phyloP scores from a whole-genome alignment of 1,140 invertebrate species.

The Brachystomella parvula region DNA sequence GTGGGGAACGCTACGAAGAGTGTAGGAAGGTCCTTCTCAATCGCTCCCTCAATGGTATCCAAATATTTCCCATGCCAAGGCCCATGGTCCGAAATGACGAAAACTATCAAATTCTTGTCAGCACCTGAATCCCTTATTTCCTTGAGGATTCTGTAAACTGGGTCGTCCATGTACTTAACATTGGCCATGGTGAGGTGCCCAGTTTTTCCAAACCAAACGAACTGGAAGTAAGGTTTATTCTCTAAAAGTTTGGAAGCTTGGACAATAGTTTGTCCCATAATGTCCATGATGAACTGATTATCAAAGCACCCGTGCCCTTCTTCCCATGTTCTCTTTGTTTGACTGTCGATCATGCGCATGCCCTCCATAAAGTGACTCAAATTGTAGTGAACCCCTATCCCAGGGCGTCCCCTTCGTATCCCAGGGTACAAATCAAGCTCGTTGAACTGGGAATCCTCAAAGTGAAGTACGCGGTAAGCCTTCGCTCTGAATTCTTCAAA shows the following conservation, averaged over 20 bases:
- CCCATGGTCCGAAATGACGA: not conserved
- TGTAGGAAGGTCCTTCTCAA: not conserved
- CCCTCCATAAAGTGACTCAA: not conserved
- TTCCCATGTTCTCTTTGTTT: not conserved
- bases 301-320: not conserved
- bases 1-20: not conserved
- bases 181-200: not conserved
- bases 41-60: not conserved
- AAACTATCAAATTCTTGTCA: not conserved
- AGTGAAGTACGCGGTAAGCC: too few relatives aligned
- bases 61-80: not conserved
- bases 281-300: not conserved
- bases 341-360: not conserved
- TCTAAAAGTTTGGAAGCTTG: not conserved
- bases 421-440: not conserved
- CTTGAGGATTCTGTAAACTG: not conserved
- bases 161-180: constrained; percentile 2
- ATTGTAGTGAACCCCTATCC: not conserved
- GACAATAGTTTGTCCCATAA: not conserved
- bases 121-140: not conserved
- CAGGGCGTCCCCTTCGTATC: not conserved
- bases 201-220: not conserved
- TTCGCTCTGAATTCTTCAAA: too few relatives aligned
- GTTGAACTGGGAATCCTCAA: too few relatives aligned
- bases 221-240: not conserved